phyloP scores from a whole-genome alignment of 92 coral and sea anemone genomes.

The Diadumene lineata region DNA sequence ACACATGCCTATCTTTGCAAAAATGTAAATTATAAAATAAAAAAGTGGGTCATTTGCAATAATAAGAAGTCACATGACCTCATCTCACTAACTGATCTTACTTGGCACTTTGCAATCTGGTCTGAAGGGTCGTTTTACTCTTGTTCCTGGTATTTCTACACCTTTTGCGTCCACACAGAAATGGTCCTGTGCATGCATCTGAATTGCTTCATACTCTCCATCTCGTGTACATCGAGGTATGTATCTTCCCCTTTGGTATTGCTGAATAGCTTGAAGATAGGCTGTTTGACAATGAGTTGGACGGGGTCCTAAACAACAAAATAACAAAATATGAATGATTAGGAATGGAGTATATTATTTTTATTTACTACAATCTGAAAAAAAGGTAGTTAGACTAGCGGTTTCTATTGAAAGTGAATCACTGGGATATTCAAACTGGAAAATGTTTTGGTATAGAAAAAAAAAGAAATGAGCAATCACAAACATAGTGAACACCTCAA shows the following conservation, averaged over 20 bases:
- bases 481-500: too few species aligned
- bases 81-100: conserved; percentile 21
- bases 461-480: too few species aligned
- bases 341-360: too few species aligned
- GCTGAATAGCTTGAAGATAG: conserved; percentile 49
- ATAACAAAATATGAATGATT: too few species aligned
- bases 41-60: neutral
- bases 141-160: conserved; percentile 74
- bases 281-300: conserved; percentile 75
- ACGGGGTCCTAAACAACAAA: conserved; percentile 45
- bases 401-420: too few species aligned
- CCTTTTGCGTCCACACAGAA: conserved; percentile 80
- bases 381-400: too few species aligned
- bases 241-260: conserved; percentile 66
- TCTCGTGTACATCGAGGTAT: conserved; percentile 77
- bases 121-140: conserved; percentile 64
- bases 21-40: too few species aligned
- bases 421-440: too few species aligned
- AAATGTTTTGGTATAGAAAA: too few species aligned
- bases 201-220: conserved; percentile 78
- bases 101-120: conserved; percentile 73
- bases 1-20: too few species aligned
- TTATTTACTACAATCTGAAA: too few species aligned
- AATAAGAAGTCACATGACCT: neutral
- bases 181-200: conserved; percentile 56